Evolutionary conservation across 2,888 invertebrate genomes (phyloP).

Genomic region (Acholoe squamosa): DNA sequence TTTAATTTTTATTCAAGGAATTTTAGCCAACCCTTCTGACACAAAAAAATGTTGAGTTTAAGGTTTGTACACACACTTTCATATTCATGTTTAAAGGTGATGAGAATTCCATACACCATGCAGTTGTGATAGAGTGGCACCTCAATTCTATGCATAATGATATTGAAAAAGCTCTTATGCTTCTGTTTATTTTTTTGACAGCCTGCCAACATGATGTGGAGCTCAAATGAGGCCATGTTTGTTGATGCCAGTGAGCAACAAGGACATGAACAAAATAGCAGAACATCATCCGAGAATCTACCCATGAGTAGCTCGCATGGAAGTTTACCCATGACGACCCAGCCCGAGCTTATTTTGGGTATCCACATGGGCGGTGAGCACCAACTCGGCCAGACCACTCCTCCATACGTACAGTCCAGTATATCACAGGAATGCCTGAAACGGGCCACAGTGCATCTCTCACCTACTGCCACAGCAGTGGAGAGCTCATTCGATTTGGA

Average conservation of each 20-base stretch:
- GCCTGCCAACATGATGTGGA: slow-evolving; percentile 41
- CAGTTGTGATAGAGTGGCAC: too few species aligned
- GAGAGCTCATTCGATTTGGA: slow-evolving; percentile 1
- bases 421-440: slow-evolving; percentile 25
- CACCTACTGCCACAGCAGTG: slow-evolving; percentile 4
- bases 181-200: too few species aligned
- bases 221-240: slow-evolving; percentile 39
- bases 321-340: neutral
- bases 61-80: too few species aligned
- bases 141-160: too few species aligned
- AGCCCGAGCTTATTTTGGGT: neutral
- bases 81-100: too few species aligned
- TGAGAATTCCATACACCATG: too few species aligned
- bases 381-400: neutral
- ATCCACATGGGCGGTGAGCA: neutral
- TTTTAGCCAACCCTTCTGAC: too few species aligned
- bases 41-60: too few species aligned
- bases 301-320: neutral
- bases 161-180: too few species aligned
- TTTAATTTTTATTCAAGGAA: too few species aligned
- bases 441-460: neutral
- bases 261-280: neutral
- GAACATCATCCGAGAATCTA: neutral
- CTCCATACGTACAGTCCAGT: neutral
- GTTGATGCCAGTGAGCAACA: neutral